Conservation (phyloP, 1,140 invertebrate genomes). For the Neodiprion pinetum region DNA sequence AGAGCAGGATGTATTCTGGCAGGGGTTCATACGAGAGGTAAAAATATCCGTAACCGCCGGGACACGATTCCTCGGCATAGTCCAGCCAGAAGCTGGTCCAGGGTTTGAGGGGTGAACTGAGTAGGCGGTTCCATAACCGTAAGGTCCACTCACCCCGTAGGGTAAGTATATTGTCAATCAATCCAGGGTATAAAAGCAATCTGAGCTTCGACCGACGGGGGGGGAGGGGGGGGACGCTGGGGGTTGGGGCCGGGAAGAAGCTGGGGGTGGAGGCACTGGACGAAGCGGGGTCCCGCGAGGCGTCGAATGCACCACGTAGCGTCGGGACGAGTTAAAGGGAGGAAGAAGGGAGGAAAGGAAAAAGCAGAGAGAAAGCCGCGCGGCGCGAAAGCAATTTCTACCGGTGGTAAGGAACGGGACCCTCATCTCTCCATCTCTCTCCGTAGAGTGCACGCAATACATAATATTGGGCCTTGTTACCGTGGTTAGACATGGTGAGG, state of each 20-base stretch:
- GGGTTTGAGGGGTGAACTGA: constrained; percentile 29
- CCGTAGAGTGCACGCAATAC: no score
- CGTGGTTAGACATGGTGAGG: no score
- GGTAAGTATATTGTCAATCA: constrained; percentile 64
- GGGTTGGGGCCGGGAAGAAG: constrained; percentile 21
- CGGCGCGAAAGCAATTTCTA: background rate
- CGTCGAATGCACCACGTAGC: constrained; percentile 39
- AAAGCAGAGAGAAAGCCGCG: constrained; percentile 3
- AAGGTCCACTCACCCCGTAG: constrained; percentile 48
- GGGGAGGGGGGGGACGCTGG: constrained; percentile 32
- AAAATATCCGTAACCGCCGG: no score
- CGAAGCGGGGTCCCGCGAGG: constrained; percentile 49
- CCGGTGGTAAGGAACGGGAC: background rate
- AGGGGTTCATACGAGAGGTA: no score
- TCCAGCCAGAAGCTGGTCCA: background rate
- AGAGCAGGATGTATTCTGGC: no score
- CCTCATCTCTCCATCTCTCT: background rate
- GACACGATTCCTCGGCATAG: background rate
- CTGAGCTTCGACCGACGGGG: constrained; percentile 58
- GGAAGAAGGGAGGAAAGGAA: constrained; percentile 32
- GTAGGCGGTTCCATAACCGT: constrained; percentile 46
- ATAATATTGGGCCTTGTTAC: no score
- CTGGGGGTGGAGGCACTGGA: background rate
- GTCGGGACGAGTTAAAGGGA: constrained; percentile 26
- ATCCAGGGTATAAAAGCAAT: constrained; percentile 63